Evolutionary conservation across 2,888 invertebrate genomes (phyloP).

Genomic region (Campaea margaritaria): DNA sequence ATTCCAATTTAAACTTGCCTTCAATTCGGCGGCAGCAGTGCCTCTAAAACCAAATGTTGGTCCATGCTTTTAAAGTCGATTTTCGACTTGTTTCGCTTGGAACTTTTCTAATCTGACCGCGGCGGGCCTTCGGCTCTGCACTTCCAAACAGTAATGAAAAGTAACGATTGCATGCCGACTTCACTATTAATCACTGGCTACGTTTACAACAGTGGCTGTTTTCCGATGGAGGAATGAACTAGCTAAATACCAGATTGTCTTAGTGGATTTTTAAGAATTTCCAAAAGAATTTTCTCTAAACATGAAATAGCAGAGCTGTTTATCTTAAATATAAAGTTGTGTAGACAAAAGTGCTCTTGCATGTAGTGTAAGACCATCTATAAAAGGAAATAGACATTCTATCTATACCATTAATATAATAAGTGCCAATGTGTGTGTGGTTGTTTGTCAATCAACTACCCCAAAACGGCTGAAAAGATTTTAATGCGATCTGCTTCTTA

Average conservation of each 20-base stretch:
- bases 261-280: slow-evolving; percentile 1
- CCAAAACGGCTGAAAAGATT: too few relatives aligned
- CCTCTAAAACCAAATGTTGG: slow-evolving; percentile 83
- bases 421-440: too few relatives aligned
- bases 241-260: slow-evolving; percentile 23
- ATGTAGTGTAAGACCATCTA: too few relatives aligned
- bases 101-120: slow-evolving; percentile 85
- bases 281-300: background rate
- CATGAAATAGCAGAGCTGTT: background rate
- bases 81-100: slow-evolving; percentile 77
- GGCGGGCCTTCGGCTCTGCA: slow-evolving; percentile 75
- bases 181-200: slow-evolving; percentile 78
- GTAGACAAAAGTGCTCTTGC: too few relatives aligned
- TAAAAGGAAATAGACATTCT: too few relatives aligned
- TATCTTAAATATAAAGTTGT: too few relatives aligned
- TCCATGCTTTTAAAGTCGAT: slow-evolving; percentile 82
- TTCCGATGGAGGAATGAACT: slow-evolving; percentile 31
- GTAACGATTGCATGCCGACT: slow-evolving; percentile 83
- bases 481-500: too few relatives aligned
- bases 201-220: slow-evolving; percentile 45
- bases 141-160: slow-evolving; percentile 84
- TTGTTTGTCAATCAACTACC: too few relatives aligned
- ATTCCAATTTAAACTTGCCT: slow-evolving; percentile 85
- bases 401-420: too few relatives aligned
- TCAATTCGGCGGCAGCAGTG: slow-evolving; percentile 72